Percentiles rank a stretch among this genome's conserved stretches.
These are phyloP conservation scores for Strigamia crassipes DNA, from an alignment of 2,888 invertebrate genomes.

Conservation along the genomic window DNA sequence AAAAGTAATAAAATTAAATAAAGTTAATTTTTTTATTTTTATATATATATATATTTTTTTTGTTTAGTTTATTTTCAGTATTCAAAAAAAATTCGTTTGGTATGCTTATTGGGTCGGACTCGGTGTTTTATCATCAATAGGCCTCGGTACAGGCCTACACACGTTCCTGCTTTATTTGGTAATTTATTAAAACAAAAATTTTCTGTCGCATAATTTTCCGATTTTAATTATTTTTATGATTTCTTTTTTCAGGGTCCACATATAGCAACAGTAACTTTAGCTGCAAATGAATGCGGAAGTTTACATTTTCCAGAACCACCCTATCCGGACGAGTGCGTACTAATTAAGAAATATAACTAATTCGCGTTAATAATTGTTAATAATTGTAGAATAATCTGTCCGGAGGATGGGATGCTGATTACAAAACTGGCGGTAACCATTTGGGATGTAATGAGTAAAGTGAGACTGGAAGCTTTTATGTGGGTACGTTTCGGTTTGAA, in stretches of 20 bases:
- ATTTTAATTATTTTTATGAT: constrained; percentile 31
- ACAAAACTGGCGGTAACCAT: constrained; percentile 69
- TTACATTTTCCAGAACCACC: constrained; percentile 97
- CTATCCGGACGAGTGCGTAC: constrained; percentile 90
- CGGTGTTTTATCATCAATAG: constrained; percentile 95
- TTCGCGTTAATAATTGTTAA: neutral
- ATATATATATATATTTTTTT: constrained; percentile 18
- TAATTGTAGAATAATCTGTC: constrained; percentile 86
- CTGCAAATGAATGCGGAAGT: constrained; percentile 95
- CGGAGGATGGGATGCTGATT: constrained; percentile 68
- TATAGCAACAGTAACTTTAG: constrained; percentile 96
- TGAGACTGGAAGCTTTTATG: constrained; percentile 93
- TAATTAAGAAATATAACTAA: constrained; percentile 26
- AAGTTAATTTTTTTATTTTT: constrained; percentile 10
- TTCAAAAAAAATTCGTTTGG: constrained; percentile 66
- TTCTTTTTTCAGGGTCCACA: constrained; percentile 77
- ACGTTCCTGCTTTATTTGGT: constrained; percentile 94
- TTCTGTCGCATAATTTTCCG: too few relatives aligned
- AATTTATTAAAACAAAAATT: too few relatives aligned
- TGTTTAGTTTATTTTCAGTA: constrained; percentile 54
- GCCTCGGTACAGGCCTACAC: constrained; percentile 96
- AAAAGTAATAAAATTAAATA: constrained; percentile 44
- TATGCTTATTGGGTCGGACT: constrained; percentile 89
- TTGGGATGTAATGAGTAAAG: constrained; percentile 66
- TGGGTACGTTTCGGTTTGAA: constrained; percentile 68